phyloP scores from a whole-genome alignment of 2,113 vertebrate species.

The Gavia stellata region DNA sequence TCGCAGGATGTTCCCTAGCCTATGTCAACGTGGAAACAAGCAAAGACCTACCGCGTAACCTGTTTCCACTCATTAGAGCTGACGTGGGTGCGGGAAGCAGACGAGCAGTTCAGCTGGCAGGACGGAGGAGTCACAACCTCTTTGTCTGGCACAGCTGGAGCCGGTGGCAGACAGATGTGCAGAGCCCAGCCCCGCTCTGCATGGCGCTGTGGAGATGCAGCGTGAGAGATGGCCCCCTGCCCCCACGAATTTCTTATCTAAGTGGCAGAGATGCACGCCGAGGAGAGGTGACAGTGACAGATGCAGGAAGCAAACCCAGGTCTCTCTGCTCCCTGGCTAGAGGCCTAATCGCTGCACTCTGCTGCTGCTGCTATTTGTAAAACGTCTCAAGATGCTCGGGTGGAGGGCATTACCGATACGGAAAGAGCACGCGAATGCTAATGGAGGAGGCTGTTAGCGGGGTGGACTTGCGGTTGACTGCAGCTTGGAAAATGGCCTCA shows the following conservation, averaged over 20 bases:
- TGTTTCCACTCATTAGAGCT: neutral
- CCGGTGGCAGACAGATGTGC: neutral
- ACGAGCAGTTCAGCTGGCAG: neutral
- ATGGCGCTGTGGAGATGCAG: fast-evolving
- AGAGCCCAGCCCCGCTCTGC: neutral
- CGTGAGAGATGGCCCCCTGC: fast-evolving
- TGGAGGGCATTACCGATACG: neutral
- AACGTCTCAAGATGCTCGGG: neutral
- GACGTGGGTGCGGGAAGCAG: neutral
- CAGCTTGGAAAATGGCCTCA: neutral
- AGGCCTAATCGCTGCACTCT: neutral
- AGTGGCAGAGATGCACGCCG: neutral
- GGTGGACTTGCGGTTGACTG: neutral
- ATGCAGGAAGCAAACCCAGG: neutral
- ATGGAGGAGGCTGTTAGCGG: neutral
- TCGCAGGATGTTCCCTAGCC: neutral
- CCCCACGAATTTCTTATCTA: fast-evolving
- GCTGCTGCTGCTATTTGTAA: neutral
- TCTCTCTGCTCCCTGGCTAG: neutral
- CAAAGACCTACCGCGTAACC: neutral
- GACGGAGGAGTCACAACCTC: neutral
- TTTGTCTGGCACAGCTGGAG: neutral
- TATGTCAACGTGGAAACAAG: fast-evolving
- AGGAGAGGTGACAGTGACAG: neutral
- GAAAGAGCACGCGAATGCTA: neutral